Conservation (phyloP, 1,140 invertebrate species). For the Pseudomyrmex dendroicus region DNA sequence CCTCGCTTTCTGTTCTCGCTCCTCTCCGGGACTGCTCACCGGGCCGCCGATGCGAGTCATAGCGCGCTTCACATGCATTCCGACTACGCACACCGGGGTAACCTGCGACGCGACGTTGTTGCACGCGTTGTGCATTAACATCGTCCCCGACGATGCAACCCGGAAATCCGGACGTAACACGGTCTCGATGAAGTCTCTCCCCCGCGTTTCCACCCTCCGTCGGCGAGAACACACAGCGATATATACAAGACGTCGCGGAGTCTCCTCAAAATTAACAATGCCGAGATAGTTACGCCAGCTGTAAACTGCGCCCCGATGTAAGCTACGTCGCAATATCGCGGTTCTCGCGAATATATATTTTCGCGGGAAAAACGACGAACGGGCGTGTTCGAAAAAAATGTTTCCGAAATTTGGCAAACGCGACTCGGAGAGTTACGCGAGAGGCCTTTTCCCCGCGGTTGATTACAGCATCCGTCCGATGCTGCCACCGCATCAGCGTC, state of each 20-base stretch:
- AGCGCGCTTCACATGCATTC: slow-evolving; percentile 57
- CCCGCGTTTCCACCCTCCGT: slow-evolving; percentile 9
- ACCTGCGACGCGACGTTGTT: slow-evolving; percentile 21
- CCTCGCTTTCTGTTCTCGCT: too few species aligned
- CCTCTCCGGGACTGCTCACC: slow-evolving; percentile 34
- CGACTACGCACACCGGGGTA: slow-evolving; percentile 58
- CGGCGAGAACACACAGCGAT: slow-evolving; percentile 32
- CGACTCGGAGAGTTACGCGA: too few species aligned
- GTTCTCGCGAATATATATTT: too few species aligned
- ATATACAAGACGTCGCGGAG: slow-evolving; percentile 27
- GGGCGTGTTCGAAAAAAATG: too few species aligned
- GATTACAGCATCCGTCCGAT: too few species aligned
- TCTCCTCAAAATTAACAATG: slow-evolving; percentile 49
- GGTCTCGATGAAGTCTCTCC: slow-evolving; percentile 26
- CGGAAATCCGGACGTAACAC: slow-evolving; percentile 62
- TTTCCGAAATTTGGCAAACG: too few species aligned
- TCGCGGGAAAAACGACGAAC: too few species aligned
- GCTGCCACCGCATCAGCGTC: too few species aligned
- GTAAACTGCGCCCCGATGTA: not conserved
- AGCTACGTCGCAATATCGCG: not conserved
- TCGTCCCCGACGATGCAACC: slow-evolving; percentile 51
- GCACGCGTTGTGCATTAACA: slow-evolving; percentile 64
- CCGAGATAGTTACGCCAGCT: not conserved
- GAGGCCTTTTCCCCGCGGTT: not conserved
- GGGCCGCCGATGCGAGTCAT: slow-evolving; percentile 49